Conservation (phyloP, 92 coral and sea anemone species). For the Anthopleura xanthogrammica region DNA sequence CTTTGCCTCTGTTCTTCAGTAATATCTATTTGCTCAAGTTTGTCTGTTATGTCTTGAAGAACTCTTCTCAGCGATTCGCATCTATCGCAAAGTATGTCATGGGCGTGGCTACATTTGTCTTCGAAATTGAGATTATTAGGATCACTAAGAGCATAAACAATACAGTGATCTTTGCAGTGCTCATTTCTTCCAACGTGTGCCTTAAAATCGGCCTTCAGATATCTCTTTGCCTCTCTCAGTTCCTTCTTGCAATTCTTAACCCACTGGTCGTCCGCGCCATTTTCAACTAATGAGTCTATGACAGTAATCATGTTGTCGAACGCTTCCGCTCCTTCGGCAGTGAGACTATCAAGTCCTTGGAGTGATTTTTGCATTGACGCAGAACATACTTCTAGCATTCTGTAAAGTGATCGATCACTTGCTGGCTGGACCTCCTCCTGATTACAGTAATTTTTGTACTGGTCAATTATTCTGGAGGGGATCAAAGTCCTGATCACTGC, state of each 20-base stretch:
- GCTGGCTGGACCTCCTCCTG: slow-evolving; percentile 24
- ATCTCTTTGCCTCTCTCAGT: slow-evolving; percentile 23
- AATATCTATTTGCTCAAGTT: not conserved
- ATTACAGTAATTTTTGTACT: not conserved
- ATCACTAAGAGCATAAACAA: slow-evolving; percentile 38
- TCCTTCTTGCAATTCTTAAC: not conserved
- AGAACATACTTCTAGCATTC: slow-evolving; percentile 48
- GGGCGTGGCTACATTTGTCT: slow-evolving; percentile 31
- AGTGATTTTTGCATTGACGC: slow-evolving; percentile 23
- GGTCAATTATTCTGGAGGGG: not conserved
- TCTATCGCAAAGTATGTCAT: slow-evolving; percentile 36
- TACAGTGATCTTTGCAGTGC: slow-evolving; percentile 37
- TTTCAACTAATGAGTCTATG: not conserved
- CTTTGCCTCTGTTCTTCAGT: not conserved
- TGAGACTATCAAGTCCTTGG: too few relatives aligned
- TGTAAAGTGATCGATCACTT: slow-evolving; percentile 25
- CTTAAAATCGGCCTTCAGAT: slow-evolving; percentile 42
- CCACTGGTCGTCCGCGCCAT: slow-evolving; percentile 7
- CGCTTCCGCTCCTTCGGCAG: too few relatives aligned
- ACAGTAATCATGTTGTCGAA: slow-evolving; percentile 14
- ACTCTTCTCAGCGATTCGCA: slow-evolving; percentile 3
- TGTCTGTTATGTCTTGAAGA: not conserved
- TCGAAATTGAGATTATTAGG: not conserved
- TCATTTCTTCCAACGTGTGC: slow-evolving; percentile 39
- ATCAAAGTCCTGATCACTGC: slow-evolving; percentile 31